Base-by-base conservation (phyloP, 2,888 invertebrate species). In the Halocaridina rubra region DNA sequence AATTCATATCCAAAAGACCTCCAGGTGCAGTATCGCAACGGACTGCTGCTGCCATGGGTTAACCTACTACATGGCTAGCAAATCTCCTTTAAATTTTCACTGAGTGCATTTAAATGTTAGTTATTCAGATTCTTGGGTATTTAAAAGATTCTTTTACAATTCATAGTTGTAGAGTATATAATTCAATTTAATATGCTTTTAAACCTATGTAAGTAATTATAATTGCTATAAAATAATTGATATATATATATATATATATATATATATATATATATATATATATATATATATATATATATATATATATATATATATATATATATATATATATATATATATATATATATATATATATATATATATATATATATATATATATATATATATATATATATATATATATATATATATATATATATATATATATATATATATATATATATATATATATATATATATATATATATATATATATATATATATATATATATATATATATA, bases 401-500 rank as follows among this genome's bases (percentile, higher is more conserved):
- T 61, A 61, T 61, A 61, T 61, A 61, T 61, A 61, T 61, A n/a
- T 61, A 61, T 61, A 13, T 61, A 61, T 61, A 61, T 61, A 61
- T 61, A 61, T 61, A 61, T 61, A 61, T 61, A 61, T 61, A 61
- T 61, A 61, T 61, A 61, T 61, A 61, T 61, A 61, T 61, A 61
- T 61, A 61, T 61, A 61, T 61, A 61, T 61, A 61, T 61, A 61
- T 61, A 61, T 61, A 61, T 61, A 61, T 61, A 61, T 61, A 61
- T 61, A 61, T 61, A 61, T 61, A n/a, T 61, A 61, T 61, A 5
- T 10, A 64, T 10, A 24, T 64, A 10, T 5, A 64, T 64, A 64
- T 64, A 64, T 64, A 64, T 64, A 64, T 22, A 64, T 64, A 64
- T 64, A 64, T 64, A 64, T 64, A 64, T 64, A 64, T 64, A 64